Base-by-base conservation (phyloP, 2,797 vertebrate genomes). In the Falco novaeseelandiae region DNA sequence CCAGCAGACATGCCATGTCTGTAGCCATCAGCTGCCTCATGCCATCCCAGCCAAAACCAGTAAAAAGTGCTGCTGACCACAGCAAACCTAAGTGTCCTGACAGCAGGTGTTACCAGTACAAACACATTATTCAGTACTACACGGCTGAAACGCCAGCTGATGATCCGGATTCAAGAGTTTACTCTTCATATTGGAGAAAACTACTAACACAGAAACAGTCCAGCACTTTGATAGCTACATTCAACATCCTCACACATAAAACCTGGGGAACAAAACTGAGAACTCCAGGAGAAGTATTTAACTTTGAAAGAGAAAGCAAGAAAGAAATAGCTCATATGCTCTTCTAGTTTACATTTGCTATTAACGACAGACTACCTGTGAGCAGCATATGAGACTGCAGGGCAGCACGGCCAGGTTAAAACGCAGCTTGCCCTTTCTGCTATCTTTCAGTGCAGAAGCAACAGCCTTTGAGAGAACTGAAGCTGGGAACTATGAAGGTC, bases 371-470 rank as follows among this genome's bases (percentile, higher is more conserved):
- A 44, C 32, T 19, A 55, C 8, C 62, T 51, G 46, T 46, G 36
- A 84, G 40, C 74, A 79, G 57, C 2, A 0, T 8, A 6, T 0
- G 32, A 61, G 12, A 55, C 0, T 19, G 10, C 38, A 58, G 44
- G 14, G 38, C 63, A 62, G 26, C 8, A 49, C 1, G 14, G 42
- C 6, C 63, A 69, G 59, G 27, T 80, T 46, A 73, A 59, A 93
- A 62, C 0, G 1, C 21, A 82, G 27, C 34, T 34, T 38, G 73
- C 14, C 48, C n/a, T 8, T 69, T 69, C 67, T 76, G 42, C 46
- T 77, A 1, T 20, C 44, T 70, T n/a, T 59, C 57, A 61, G 38
- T 5, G 7, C 44, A 78, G 30, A 52, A 78, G 18, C 8, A 72
- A 48, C 0, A 51, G 23, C 6, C 29, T 30, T 18, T 23, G 42